These are phyloP conservation scores for Pseudopodoces humilis DNA, from an alignment of 2,113 vertebrate genomes.

Conservation along the genomic window DNA sequence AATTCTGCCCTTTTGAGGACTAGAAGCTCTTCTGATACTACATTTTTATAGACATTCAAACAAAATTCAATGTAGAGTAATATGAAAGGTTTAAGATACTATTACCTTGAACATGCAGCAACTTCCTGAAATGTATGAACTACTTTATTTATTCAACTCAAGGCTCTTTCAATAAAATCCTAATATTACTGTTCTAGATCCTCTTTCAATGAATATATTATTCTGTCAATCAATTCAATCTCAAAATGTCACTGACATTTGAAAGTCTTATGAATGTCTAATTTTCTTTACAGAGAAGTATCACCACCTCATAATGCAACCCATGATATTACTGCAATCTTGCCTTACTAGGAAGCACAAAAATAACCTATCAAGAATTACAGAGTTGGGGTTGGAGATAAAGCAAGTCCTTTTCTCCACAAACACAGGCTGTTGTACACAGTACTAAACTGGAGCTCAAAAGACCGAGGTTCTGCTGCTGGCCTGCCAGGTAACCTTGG, in stretches of 20 bases:
- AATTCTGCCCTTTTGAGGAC: background rate
- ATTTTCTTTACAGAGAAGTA: background rate
- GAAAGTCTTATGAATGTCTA: background rate
- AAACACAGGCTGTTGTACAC: background rate
- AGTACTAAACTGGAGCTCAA: background rate
- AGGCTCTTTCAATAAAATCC: background rate
- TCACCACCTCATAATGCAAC: background rate
- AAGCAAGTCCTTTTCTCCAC: background rate
- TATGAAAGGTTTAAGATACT: background rate
- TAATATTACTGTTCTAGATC: background rate
- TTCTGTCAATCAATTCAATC: background rate
- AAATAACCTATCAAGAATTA: background rate
- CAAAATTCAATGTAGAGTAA: background rate
- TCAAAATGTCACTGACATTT: background rate
- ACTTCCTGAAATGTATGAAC: background rate
- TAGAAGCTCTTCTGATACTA: background rate
- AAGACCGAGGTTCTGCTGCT: background rate
- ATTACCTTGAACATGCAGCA: background rate
- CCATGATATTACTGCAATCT: background rate
- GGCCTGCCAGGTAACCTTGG: background rate
- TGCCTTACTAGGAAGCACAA: background rate
- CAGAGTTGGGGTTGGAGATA: background rate
- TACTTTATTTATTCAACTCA: background rate
- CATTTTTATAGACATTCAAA: background rate
- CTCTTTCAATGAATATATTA: background rate